Base-by-base conservation (phyloP, 2,113 vertebrate species). In the Chrysemys picta region DNA sequence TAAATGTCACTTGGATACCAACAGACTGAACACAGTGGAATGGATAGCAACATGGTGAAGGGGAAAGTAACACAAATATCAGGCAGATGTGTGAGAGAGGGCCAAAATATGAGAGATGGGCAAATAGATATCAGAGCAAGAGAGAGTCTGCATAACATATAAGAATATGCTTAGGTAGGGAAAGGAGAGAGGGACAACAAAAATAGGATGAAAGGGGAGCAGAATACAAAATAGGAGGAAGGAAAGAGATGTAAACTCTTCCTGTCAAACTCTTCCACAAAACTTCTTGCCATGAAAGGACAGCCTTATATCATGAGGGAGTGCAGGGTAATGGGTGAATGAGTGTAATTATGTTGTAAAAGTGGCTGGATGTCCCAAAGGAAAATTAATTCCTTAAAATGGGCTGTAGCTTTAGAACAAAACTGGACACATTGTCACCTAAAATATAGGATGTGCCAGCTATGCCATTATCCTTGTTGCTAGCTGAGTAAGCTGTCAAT, bases 351-450 rank as follows among this genome's bases (percentile, higher is more conserved):
- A 93, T 94, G 69, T 52, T 72, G 86, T 88, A 90, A 78, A 84
- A 47, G 42, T 29, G 91, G 59, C 45, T 50, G 42, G 31, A 24
- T 69, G 13, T 62, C 52, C 80, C 62, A 90, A 84, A 65, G 35
- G 87, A 31, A 96, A 96, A 94, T 72, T 0, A 89, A 96, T 88
- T 88, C 85, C 87, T 88, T 86, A 56, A 86, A 84, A 72, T 2
- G 38, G 91, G 69, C 59, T 86, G 56, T 29, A 56, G 31, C 56
- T 94, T 86, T 92, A 78, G 54, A 80, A 91, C 11, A 91, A 76
- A 84, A 80, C 16, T 12, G 92, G 91, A 38, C 88, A 80, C 53
- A 75, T 22, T 84, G 86, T 62, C 88, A 85, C 3, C 42, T 8
- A 47, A 42, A 47, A 47, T 78, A 16, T 14, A 83, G 57, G 42